Conservation (phyloP, 2,113 vertebrate genomes). For the Ophiodon elongatus region DNA sequence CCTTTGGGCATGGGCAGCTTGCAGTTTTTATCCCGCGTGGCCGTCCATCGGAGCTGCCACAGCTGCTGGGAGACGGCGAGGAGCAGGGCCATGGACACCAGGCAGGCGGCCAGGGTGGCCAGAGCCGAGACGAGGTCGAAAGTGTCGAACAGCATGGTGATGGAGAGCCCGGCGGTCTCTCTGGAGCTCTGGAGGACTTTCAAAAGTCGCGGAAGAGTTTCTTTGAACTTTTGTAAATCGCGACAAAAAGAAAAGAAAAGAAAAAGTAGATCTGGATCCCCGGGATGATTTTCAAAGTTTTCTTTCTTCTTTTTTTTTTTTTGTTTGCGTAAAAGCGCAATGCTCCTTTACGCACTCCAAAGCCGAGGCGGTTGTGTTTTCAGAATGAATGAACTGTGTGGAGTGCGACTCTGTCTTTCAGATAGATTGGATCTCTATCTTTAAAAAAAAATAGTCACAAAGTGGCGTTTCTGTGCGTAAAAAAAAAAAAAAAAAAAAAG, state of each 20-base stretch:
- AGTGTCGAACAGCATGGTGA: slow-evolving; percentile 91
- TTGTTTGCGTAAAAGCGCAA: slow-evolving; percentile 53
- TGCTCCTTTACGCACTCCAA: slow-evolving; percentile 46
- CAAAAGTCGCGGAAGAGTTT: neutral
- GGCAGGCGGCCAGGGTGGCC: slow-evolving; percentile 94
- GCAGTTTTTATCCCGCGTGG: slow-evolving; percentile 96
- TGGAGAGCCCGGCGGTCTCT: slow-evolving; percentile 36
- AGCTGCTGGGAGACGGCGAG: slow-evolving; percentile 96
- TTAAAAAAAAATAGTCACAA: slow-evolving; percentile 32
- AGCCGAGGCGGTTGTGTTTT: slow-evolving; percentile 11
- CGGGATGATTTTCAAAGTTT: neutral
- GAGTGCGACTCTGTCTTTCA: neutral
- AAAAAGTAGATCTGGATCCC: neutral
- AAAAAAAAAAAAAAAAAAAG: slow-evolving; percentile 30
- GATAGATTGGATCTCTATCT: neutral
- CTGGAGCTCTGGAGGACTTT: slow-evolving; percentile 21
- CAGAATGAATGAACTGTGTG: slow-evolving; percentile 68
- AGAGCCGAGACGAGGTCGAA: slow-evolving; percentile 96
- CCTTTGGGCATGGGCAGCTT: slow-evolving; percentile 96
- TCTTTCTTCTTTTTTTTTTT: neutral
- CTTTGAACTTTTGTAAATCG: neutral
- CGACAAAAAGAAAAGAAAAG: neutral
- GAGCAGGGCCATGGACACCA: slow-evolving; percentile 94
- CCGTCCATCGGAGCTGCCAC: slow-evolving; percentile 97
- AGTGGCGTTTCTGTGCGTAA: slow-evolving; percentile 51